phyloP scores from a whole-genome alignment of 2,888 invertebrate genomes.

The Ptilodon capucinus region DNA sequence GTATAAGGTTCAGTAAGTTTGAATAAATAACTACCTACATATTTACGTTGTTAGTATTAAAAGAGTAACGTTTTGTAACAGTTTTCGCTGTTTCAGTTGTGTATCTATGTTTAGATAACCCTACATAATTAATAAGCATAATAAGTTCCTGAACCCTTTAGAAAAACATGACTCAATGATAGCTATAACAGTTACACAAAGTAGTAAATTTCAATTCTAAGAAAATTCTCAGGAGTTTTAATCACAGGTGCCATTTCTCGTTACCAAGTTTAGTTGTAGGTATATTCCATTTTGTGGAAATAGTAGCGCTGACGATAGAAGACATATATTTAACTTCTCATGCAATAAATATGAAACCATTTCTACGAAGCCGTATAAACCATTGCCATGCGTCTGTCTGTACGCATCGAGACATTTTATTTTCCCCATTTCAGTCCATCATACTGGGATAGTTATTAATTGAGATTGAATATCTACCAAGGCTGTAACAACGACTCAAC shows the following conservation, averaged over 20 bases:
- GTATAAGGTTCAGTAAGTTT: slow-evolving; percentile 6
- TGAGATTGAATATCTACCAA: neutral
- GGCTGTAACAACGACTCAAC: neutral
- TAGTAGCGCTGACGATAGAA: neutral
- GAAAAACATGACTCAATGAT: too few species aligned
- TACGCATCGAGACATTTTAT: neutral
- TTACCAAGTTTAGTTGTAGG: neutral
- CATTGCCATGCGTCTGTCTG: slow-evolving; percentile 20
- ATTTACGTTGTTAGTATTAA: slow-evolving; percentile 1
- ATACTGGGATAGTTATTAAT: slow-evolving; percentile 4
- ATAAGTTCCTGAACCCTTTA: too few species aligned
- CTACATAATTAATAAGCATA: too few species aligned
- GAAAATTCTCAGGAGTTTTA: neutral
- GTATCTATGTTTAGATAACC: too few species aligned
- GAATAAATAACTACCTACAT: slow-evolving; percentile 9
- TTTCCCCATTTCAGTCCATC: neutral
- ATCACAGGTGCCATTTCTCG: neutral
- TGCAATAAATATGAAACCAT: slow-evolving; percentile 6
- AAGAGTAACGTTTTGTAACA: neutral
- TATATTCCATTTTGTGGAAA: neutral
- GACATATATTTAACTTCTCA: neutral
- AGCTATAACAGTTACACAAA: too few species aligned
- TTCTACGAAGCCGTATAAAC: slow-evolving; percentile 44
- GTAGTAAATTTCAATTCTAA: neutral
- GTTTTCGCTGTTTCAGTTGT: too few species aligned